Conservation (phyloP, 1,140 invertebrate species). For the Dysdera silvatica region DNA sequence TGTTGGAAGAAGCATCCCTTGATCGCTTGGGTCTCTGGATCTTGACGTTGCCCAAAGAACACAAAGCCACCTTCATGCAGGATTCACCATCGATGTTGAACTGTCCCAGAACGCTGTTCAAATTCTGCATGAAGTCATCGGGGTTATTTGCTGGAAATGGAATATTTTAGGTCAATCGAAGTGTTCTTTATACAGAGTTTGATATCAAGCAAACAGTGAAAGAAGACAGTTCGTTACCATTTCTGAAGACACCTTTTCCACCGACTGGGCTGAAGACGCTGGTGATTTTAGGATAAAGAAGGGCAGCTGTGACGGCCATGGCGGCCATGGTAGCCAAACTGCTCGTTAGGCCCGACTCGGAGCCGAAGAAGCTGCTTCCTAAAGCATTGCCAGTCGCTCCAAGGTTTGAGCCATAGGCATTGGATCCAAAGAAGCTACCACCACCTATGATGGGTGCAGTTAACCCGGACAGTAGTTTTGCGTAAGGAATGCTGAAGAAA, state of each 20-base stretch:
- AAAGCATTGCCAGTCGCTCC: neutral
- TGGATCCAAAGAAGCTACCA: slow-evolving; percentile 1
- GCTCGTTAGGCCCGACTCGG: neutral
- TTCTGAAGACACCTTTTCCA: slow-evolving; percentile 14
- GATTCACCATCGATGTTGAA: slow-evolving; percentile 23
- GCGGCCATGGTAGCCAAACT: slow-evolving; percentile 11
- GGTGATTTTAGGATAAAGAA: slow-evolving; percentile 20
- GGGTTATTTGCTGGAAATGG: neutral
- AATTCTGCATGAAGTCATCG: slow-evolving; percentile 20
- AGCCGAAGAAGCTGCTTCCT: neutral
- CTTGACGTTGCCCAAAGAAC: slow-evolving; percentile 17
- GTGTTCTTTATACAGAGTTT: too few relatives aligned
- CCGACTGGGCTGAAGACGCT: slow-evolving; percentile 9
- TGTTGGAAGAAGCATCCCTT: neutral
- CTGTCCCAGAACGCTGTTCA: slow-evolving; percentile 18
- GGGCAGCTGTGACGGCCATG: slow-evolving; percentile 24
- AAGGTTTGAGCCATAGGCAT: neutral
- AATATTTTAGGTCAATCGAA: neutral
- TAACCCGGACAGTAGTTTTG: slow-evolving; percentile 17
- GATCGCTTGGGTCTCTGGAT: neutral
- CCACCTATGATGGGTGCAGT: neutral
- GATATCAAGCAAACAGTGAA: neutral
- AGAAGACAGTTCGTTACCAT: slow-evolving; percentile 5
- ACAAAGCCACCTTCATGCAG: slow-evolving; percentile 22
- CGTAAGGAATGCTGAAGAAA: slow-evolving; percentile 27